Evolutionary conservation across 2,888 invertebrate species (phyloP).

Genomic region (Eupsilia transversa): DNA sequence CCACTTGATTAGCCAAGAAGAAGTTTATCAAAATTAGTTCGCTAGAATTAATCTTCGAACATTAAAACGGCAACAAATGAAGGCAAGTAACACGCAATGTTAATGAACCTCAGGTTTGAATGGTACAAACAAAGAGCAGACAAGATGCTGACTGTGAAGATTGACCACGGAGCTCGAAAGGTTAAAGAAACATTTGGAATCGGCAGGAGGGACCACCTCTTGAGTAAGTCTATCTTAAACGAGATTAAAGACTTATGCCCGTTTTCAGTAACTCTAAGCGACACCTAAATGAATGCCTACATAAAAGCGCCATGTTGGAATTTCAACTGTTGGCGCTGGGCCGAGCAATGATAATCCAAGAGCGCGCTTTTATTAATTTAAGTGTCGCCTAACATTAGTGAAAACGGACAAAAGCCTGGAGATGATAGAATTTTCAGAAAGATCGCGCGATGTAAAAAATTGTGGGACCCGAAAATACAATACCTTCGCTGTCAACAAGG

Average conservation of each 20-base stretch:
- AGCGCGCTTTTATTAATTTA: not conserved
- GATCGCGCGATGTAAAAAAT: no score
- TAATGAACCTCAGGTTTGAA: slow-evolving; percentile 88
- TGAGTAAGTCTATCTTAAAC: slow-evolving; percentile 87
- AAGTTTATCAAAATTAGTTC: not conserved
- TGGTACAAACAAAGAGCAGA: slow-evolving; percentile 93
- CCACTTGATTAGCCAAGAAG: not conserved
- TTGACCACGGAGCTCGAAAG: slow-evolving; percentile 87
- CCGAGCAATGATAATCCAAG: no score
- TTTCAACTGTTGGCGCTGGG: no score
- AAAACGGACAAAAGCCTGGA: not conserved
- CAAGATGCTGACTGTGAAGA: slow-evolving; percentile 88
- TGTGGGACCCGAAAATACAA: no score
- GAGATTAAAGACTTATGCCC: not conserved
- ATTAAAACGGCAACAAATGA: not conserved
- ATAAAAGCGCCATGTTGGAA: no score
- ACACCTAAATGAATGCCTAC: no score
- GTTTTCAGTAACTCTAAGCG: no score
- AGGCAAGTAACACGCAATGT: not conserved
- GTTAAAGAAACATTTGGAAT: slow-evolving; percentile 91
- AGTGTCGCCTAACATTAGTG: not conserved
- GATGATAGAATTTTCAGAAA: no score
- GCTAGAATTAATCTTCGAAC: not conserved
- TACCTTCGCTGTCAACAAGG: not conserved
- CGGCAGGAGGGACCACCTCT: slow-evolving; percentile 93